phyloP scores from a whole-genome alignment of 2,888 invertebrate species.

The Perizoma flavofasciatum region DNA sequence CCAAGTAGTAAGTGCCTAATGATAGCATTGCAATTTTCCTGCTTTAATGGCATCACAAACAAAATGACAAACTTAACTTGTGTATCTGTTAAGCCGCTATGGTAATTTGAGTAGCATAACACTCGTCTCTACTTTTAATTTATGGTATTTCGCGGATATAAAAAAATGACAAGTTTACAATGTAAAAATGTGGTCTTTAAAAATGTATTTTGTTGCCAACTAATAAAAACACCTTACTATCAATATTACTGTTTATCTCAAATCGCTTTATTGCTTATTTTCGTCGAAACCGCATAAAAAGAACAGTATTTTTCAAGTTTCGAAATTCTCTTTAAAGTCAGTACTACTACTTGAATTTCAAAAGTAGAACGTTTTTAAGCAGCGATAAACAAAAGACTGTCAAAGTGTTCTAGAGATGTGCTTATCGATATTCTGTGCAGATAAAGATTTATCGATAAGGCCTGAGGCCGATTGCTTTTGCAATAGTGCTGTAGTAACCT shows the following conservation, averaged over 20 bases:
- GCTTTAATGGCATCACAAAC: no score
- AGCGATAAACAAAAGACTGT: slow-evolving; percentile 57
- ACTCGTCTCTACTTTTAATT: not conserved
- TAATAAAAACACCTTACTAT: slow-evolving; percentile 1
- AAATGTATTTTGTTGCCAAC: slow-evolving; percentile 14
- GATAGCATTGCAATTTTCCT: no score
- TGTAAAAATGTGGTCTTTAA: slow-evolving; percentile 1
- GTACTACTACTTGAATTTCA: slow-evolving; percentile 39
- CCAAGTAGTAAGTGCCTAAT: no score
- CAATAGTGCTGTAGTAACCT: slow-evolving; percentile 20
- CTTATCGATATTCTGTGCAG: slow-evolving; percentile 47
- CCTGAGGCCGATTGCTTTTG: slow-evolving; percentile 13
- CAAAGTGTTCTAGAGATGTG: slow-evolving; percentile 51
- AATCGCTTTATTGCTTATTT: slow-evolving; percentile 10
- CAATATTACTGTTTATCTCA: slow-evolving; percentile 1
- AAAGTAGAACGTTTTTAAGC: slow-evolving; percentile 42
- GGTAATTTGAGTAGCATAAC: no score
- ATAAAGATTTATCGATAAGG: slow-evolving; percentile 46
- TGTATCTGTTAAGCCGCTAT: no score
- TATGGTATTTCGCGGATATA: no score
- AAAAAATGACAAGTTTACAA: not conserved
- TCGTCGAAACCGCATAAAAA: slow-evolving; percentile 22
- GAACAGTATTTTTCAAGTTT: slow-evolving; percentile 24
- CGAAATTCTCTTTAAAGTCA: slow-evolving; percentile 27
- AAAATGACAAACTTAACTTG: no score